phyloP scores from a whole-genome alignment of 2,113 vertebrate species.

The Scophthalmus maximus region DNA sequence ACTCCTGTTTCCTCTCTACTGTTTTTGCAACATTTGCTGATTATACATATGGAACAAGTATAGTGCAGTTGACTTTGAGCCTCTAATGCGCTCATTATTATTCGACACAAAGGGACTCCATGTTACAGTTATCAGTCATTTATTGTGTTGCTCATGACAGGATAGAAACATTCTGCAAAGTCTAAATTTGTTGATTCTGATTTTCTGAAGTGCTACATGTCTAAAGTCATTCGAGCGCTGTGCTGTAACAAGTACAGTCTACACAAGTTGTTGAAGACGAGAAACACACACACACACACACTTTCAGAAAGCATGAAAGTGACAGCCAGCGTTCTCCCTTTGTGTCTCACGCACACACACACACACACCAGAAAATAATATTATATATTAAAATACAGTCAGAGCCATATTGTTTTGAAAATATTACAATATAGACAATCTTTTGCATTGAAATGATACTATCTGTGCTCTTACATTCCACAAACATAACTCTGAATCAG shows the following conservation, averaged over 20 bases:
- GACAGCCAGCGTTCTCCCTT: no score
- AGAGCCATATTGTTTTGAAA: slow-evolving; percentile 47
- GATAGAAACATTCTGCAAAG: slow-evolving; percentile 62
- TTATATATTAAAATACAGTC: slow-evolving; percentile 46
- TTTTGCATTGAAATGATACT: slow-evolving; percentile 37
- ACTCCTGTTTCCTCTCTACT: no score
- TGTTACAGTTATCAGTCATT: slow-evolving; percentile 51
- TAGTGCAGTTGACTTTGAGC: not conserved
- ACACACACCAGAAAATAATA: slow-evolving; percentile 39
- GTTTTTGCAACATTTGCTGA: no score
- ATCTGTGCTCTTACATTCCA: slow-evolving; percentile 33
- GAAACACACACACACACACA: slow-evolving; percentile 29
- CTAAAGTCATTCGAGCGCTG: slow-evolving; percentile 69
- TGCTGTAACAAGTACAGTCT: slow-evolving; percentile 37
- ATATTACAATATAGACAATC: slow-evolving; percentile 58
- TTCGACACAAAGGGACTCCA: slow-evolving; percentile 32
- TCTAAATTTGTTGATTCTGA: slow-evolving; percentile 34
- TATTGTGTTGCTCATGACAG: slow-evolving; percentile 69
- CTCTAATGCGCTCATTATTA: not conserved
- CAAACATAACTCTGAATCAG: slow-evolving; percentile 8
- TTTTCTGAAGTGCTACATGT: slow-evolving; percentile 65
- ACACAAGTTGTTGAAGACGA: slow-evolving; percentile 32
- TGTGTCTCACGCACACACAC: slow-evolving; percentile 25
- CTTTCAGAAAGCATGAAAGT: no score
- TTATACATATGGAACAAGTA: not conserved